phyloP scores from a whole-genome alignment of 64 coral and sea anemone species.

The Stichodactyla mertensii region DNA sequence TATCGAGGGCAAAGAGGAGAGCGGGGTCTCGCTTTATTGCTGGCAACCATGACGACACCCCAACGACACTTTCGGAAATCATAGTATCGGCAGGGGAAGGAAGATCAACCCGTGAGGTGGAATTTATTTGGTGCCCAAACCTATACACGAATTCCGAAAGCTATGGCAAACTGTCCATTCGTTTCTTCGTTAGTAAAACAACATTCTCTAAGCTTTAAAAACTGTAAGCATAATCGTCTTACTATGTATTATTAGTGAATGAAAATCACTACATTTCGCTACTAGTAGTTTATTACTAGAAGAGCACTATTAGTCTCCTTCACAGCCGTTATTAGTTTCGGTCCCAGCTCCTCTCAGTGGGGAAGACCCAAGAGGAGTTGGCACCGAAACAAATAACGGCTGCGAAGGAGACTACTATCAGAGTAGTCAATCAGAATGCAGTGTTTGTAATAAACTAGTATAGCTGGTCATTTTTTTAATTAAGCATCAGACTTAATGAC shows the following conservation, averaged over 20 bases:
- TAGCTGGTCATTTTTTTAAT: background rate
- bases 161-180: constrained; percentile 21
- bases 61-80: constrained; percentile 44
- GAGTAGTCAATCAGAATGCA: background rate
- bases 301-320: too few species aligned
- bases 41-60: background rate
- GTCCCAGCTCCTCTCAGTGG: too few species aligned
- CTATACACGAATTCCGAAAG: constrained; percentile 13
- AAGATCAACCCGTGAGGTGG: constrained; percentile 37
- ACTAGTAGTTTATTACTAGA: background rate
- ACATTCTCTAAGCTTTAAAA: background rate
- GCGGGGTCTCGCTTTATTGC: constrained; percentile 31
- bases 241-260: background rate
- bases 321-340: too few species aligned
- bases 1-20: constrained; percentile 38
- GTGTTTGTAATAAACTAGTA: too few species aligned
- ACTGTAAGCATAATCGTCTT: background rate
- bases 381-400: too few species aligned
- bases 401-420: background rate
- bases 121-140: constrained; percentile 50
- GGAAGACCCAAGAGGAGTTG: too few species aligned
- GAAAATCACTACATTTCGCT: background rate
- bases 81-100: constrained; percentile 26
- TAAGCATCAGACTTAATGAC: too few species aligned
- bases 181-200: constrained; percentile 16